Base-by-base conservation (phyloP, 2,113 vertebrate genomes). In the Paramisgurnus dabryanus region DNA sequence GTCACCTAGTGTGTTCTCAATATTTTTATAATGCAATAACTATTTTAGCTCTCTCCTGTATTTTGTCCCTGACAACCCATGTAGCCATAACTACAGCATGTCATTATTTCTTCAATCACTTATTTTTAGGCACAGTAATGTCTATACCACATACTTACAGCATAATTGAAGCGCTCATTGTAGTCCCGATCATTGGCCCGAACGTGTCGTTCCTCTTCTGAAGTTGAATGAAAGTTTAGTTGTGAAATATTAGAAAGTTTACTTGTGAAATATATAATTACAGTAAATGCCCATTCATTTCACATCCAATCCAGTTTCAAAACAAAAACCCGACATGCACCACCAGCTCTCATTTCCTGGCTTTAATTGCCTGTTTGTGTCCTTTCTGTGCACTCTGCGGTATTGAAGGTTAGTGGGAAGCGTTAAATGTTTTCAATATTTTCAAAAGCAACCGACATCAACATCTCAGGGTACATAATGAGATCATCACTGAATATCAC, bases 181-280 rank as follows among this genome's bases (percentile, higher is more conserved):
- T 93, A 94, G 84, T 94, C 93, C 67, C 89, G 89, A 7, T 94
- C 92, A n/a, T 95, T 96, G 43, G 95, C 94, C 89, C 93, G 95
- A 74, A 95, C 94, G 17, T 82, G 87, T 22, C 95, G 92, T 88
- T 96, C 94, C 78, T 92, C 92, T 87, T 96, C 95, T 96, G 86
- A 66, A 91, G 88, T 17, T 12, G 76, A 75, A 65, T 3, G 68
- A 15, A 63, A 22, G 76, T 7, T 77, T 22, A 57, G 1, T 49
- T 71, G 17, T 47, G 0, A 65, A 22, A 18, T 34, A 57, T n/a
- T 15, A 50, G 3, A 13, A 27, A 22, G 22, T 22, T 22, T 22
- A 22, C 22, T 47, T 47, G 45, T 6, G 45, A 47, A 47, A 47
- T 47, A 47, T 7, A 47, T 9, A 47, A 47, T 4, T 6, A 47